These are phyloP conservation scores for Pomacea canaliculata DNA, from an alignment of 2,888 invertebrate species.

Conservation along the genomic window DNA sequence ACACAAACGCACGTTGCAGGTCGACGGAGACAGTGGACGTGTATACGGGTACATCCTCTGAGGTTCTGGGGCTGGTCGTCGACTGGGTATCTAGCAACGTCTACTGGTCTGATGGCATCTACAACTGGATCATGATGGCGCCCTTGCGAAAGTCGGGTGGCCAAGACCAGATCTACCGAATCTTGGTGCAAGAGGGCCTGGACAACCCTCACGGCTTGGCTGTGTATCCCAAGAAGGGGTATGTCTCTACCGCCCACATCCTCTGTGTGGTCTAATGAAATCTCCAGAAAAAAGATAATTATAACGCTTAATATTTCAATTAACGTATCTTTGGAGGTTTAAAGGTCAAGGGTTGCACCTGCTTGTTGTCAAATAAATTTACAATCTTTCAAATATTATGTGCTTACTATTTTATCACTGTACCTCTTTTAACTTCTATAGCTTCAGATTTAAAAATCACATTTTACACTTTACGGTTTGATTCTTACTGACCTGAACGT, in stretches of 20 bases:
- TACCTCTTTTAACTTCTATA: too few species aligned
- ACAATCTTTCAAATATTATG: too few species aligned
- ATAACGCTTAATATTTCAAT: too few species aligned
- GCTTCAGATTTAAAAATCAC: too few species aligned
- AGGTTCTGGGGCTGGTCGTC: constrained; percentile 59
- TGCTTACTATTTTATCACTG: too few species aligned
- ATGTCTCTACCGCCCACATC: constrained; percentile 5
- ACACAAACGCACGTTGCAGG: constrained; percentile 36
- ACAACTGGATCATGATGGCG: constrained; percentile 64
- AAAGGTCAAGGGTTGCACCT: too few species aligned
- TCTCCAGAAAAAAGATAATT: too few species aligned
- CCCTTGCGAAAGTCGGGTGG: constrained; percentile 36
- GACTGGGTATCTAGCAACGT: constrained; percentile 65
- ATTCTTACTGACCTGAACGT: too few species aligned
- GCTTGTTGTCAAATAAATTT: too few species aligned
- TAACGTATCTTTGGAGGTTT: too few species aligned
- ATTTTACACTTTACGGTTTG: too few species aligned
- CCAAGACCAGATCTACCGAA: constrained; percentile 32
- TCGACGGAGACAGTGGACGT: constrained; percentile 52
- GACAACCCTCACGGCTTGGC: constrained; percentile 62
- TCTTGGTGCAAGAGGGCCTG: constrained; percentile 46
- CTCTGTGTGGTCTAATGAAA: too few species aligned
- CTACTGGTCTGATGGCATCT: constrained; percentile 64
- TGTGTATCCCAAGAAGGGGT: constrained; percentile 64
- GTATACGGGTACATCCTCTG: constrained; percentile 58